Conservation (phyloP, 2,113 vertebrate genomes). For the Triplophysa tibetana region DNA sequence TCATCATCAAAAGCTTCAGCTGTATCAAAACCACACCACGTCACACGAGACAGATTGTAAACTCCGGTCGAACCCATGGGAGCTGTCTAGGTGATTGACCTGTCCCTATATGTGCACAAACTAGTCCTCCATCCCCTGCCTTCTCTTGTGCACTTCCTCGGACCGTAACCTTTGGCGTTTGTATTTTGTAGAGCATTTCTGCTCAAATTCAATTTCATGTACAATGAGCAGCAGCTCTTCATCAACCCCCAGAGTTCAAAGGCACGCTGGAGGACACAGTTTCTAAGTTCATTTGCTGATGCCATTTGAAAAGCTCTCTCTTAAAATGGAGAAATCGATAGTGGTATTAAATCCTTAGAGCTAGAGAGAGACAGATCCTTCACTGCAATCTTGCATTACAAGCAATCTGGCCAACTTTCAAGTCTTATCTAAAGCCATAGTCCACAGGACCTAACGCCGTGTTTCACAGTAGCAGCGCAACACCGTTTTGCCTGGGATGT, state of each 20-base stretch:
- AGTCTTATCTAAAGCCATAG: slow-evolving; percentile 38
- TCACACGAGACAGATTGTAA: not conserved
- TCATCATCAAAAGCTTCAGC: slow-evolving; percentile 6
- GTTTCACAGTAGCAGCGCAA: slow-evolving; percentile 12
- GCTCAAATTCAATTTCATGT: slow-evolving; percentile 2
- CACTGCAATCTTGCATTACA: slow-evolving; percentile 15
- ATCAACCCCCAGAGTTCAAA: slow-evolving; percentile 34
- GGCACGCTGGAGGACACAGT: slow-evolving; percentile 21
- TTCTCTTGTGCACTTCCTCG: not conserved
- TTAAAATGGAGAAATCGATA: slow-evolving; percentile 51
- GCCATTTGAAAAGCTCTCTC: slow-evolving; percentile 44
- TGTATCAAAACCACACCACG: slow-evolving; percentile 8
- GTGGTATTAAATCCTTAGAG: slow-evolving; percentile 44
- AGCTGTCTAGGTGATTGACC: not conserved
- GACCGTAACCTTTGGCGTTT: not conserved
- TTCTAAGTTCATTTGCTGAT: slow-evolving; percentile 46
- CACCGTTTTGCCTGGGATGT: not conserved
- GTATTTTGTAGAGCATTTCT: not conserved
- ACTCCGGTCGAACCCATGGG: not conserved
- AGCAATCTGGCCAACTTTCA: slow-evolving; percentile 22
- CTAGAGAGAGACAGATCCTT: slow-evolving; percentile 33
- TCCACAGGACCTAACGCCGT: not conserved
- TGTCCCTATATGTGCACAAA: not conserved
- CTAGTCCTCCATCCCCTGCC: not conserved
- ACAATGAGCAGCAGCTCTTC: slow-evolving; percentile 25